phyloP scores from a whole-genome alignment of 1,140 invertebrate species.

The Chlorops oryzae region DNA sequence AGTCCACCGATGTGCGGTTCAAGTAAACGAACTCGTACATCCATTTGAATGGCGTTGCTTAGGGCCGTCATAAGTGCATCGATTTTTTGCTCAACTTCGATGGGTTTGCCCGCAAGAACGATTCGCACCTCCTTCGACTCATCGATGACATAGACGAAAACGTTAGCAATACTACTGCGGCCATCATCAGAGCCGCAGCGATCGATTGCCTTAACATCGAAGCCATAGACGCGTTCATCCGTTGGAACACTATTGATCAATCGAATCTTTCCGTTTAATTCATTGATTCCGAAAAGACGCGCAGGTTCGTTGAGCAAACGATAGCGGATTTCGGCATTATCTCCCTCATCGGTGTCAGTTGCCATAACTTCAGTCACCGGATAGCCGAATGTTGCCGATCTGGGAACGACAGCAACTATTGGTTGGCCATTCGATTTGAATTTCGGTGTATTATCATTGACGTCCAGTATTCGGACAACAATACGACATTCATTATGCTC shows the following conservation, averaged over 20 bases:
- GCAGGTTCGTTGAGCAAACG: conserved; percentile 66
- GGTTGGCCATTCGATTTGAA: conserved; percentile 66
- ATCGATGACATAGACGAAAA: conserved; percentile 78
- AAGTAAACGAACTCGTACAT: conserved; percentile 69
- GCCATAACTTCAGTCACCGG: conserved; percentile 69
- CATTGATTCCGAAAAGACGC: conserved; percentile 67
- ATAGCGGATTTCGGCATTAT: conserved; percentile 74
- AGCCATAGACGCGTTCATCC: conserved; percentile 69
- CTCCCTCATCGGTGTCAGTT: conserved; percentile 63
- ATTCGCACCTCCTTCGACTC: conserved; percentile 73
- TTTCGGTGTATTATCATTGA: conserved; percentile 74
- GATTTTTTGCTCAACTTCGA: conserved; percentile 64
- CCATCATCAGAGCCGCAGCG: conserved; percentile 68
- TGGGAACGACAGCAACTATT: conserved; percentile 70
- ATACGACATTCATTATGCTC: conserved; percentile 51
- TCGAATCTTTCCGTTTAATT: conserved; percentile 66
- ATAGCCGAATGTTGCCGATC: conserved; percentile 71
- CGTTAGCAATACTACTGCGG: conserved; percentile 71
- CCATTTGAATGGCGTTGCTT: conserved; percentile 65
- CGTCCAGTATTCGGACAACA: conserved; percentile 67
- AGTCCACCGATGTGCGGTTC: conserved; percentile 62
- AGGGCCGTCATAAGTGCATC: conserved; percentile 65
- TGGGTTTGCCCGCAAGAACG: conserved; percentile 66
- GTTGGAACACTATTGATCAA: conserved; percentile 55
- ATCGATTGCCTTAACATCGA: conserved; percentile 84